These are phyloP conservation scores for Cercopithecus mona DNA, from an alignment of 2,113 vertebrate genomes.

Conservation along the genomic window DNA sequence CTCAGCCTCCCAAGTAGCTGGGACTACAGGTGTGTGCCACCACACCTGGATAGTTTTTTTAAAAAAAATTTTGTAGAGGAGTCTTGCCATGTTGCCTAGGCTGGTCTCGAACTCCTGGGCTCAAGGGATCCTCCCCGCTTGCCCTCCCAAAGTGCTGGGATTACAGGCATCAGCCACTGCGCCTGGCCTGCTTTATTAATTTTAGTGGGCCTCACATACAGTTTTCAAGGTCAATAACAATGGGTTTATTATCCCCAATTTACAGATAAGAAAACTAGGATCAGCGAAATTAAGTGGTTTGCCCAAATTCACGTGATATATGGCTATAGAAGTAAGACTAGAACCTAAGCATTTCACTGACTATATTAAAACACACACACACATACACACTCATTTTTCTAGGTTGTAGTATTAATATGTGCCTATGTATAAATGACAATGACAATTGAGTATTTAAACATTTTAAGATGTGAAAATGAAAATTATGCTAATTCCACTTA, in stretches of 20 bases:
- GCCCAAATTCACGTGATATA: background rate
- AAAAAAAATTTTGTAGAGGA: too few species aligned
- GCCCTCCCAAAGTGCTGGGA: too few species aligned
- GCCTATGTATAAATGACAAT: background rate
- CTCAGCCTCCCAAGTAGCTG: too few species aligned
- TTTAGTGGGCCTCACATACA: background rate
- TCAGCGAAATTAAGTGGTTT: background rate
- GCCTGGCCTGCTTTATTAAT: too few species aligned
- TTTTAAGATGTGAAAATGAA: background rate
- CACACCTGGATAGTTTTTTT: too few species aligned
- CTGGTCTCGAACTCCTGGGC: too few species aligned
- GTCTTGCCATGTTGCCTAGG: too few species aligned
- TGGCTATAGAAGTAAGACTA: background rate
- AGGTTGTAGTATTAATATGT: background rate
- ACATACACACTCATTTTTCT: background rate
- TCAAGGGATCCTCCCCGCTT: too few species aligned
- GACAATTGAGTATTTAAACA: background rate
- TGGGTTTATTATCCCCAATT: background rate
- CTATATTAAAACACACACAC: background rate
- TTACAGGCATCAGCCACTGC: too few species aligned
- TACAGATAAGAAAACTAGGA: constrained; percentile 16
- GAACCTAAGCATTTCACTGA: background rate
- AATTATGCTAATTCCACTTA: background rate
- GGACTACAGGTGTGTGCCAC: too few species aligned
- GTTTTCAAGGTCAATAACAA: background rate